These are phyloP conservation scores for Troglohyphantes excavatus DNA, from an alignment of 2,888 invertebrate genomes.

Conservation along the genomic window DNA sequence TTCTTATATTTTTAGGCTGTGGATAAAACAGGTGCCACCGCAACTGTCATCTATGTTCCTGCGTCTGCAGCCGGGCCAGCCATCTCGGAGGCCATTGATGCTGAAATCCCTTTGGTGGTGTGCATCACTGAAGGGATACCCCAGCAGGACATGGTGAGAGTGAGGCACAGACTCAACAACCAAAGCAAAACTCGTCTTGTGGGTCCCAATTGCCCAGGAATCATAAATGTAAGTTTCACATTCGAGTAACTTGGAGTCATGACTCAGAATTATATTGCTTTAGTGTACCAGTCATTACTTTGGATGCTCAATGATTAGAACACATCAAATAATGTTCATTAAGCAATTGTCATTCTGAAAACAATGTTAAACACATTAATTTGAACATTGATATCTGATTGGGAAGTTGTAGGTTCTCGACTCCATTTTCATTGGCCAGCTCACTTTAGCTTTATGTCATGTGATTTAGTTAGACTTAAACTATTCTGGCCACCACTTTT, in stretches of 20 bases:
- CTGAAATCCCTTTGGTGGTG: conserved; percentile 97
- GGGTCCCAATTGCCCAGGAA: conserved; percentile 99
- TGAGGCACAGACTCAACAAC: conserved; percentile 93
- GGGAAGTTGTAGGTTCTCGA: no score
- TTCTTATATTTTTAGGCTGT: conserved; percentile 90
- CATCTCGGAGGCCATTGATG: conserved; percentile 96
- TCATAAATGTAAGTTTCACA: conserved; percentile 89
- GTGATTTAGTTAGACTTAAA: no score
- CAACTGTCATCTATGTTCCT: conserved; percentile 98
- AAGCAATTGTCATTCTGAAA: no score
- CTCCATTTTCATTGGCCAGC: no score
- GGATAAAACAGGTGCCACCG: conserved; percentile 92
- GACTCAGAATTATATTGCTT: neutral
- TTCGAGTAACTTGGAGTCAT: no score
- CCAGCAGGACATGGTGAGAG: conserved; percentile 99
- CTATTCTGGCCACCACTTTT: no score
- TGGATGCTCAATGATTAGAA: no score
- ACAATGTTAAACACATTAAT: no score
- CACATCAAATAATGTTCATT: no score
- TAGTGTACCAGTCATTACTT: neutral
- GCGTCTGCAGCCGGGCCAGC: conserved; percentile 94
- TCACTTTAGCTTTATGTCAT: no score
- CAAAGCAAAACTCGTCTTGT: conserved; percentile 96
- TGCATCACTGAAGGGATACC: conserved; percentile 99
- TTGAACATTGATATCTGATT: no score